Percentiles rank a stretch among this genome's conserved stretches.
Conservation (phyloP, 1,140 invertebrate genomes). For the Anadara kagoshimensis region DNA sequence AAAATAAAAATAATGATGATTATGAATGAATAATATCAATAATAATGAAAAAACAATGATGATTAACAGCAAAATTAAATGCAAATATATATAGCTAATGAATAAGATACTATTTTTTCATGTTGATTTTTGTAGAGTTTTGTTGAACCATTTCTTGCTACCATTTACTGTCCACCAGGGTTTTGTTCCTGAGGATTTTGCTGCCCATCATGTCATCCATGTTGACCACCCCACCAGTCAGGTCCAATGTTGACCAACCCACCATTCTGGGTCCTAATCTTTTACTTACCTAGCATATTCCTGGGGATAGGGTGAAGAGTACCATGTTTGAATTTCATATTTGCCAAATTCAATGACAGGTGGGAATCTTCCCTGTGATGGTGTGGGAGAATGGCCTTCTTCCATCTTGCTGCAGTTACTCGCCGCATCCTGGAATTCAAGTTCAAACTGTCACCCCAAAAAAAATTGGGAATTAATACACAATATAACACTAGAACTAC, state of each 20-base stretch:
- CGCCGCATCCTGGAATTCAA: conserved; percentile 56
- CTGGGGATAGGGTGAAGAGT: conserved; percentile 98
- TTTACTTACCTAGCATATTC: conserved; percentile 89
- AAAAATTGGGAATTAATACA: conserved; percentile 50
- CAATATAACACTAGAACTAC: conserved; percentile 21
- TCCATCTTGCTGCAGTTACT: conserved; percentile 29
- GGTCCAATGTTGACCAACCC: background rate
- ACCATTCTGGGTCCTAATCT: background rate
- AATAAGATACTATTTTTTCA: background rate
- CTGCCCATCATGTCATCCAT: background rate
- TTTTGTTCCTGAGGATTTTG: background rate
- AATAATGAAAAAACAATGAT: no score
- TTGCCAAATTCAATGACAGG: conserved; percentile 91
- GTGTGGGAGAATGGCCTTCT: conserved; percentile 21
- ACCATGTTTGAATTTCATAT: conserved; percentile 99
- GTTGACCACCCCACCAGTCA: background rate
- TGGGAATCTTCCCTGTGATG: conserved; percentile 63
- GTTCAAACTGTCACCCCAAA: conserved; percentile 55
- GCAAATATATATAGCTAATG: background rate
- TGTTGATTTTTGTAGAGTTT: background rate
- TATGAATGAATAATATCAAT: no score
- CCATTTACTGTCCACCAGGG: background rate
- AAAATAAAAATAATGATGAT: no score
- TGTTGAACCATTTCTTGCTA: background rate
- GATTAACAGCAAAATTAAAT: background rate